phyloP scores from a whole-genome alignment of 2,113 vertebrate species.

The Danio rerio region GRCz12tu NC_133178.1:34439501-34440000 shows the following conservation, averaged over 20 bases:
- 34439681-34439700: constrained; percentile 31
- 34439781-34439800: constrained; percentile 2
- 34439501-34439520: constrained; percentile 18
- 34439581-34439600: not conserved
- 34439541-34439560: constrained; percentile 32
- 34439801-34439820: constrained; percentile 38
- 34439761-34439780: constrained; percentile 30
- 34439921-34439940: constrained; percentile 46
- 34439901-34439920: constrained; percentile 64
- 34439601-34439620: not conserved
- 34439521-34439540: constrained; percentile 10
- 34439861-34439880: constrained; percentile 65
- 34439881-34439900: constrained; percentile 63
- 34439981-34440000: constrained; percentile 70
- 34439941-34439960: constrained; percentile 64
- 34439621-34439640: constrained; percentile 10
- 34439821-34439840: constrained; percentile 31
- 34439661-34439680: not conserved
- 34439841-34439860: constrained; percentile 62
- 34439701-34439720: constrained; percentile 15
- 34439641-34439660: not conserved
- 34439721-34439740: constrained; percentile 38
- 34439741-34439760: constrained; percentile 12
- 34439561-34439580: constrained; percentile 33
- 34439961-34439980: constrained; percentile 70